A percentile compares a stretch with the other conserved stretches of the same genome.
phyloP scores from a whole-genome alignment of 2,888 invertebrate genomes.

The Noctua comes region DNA sequence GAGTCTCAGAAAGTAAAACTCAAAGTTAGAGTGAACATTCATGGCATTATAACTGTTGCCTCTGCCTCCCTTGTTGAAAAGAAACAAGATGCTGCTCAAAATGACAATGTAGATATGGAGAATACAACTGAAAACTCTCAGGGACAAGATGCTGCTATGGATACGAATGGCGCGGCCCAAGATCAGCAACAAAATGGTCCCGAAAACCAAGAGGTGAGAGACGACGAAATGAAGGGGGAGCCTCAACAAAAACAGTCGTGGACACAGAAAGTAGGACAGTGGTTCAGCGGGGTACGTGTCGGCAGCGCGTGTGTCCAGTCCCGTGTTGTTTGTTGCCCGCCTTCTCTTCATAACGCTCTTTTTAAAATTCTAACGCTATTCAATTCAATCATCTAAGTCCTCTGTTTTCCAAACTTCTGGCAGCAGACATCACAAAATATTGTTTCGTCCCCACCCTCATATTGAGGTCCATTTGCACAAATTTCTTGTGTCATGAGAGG shows the following conservation, averaged over 20 bases:
- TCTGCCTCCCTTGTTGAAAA: constrained; percentile 96
- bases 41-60: constrained; percentile 97
- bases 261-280: constrained; percentile 93
- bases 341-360: constrained; percentile 58
- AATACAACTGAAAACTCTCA: constrained; percentile 85
- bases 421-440: constrained; percentile 84
- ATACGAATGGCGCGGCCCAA: constrained; percentile 87
- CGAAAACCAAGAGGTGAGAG: constrained; percentile 89
- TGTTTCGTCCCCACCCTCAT: constrained; percentile 84
- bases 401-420: constrained; percentile 65
- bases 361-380: constrained; percentile 60
- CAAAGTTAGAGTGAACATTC: constrained; percentile 97
- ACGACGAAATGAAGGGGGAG: constrained; percentile 85
- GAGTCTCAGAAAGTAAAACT: constrained; percentile 99
- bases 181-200: constrained; percentile 85
- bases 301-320: constrained; percentile 86
- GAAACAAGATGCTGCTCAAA: constrained; percentile 89
- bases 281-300: constrained; percentile 93
- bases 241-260: constrained; percentile 91
- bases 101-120: constrained; percentile 85
- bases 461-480: constrained; percentile 89
- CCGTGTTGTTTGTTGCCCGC: constrained; percentile 84
- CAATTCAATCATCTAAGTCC: constrained; percentile 66
- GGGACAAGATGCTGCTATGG: constrained; percentile 86
- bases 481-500: constrained; percentile 77